Evolutionary conservation across 2,888 invertebrate species (phyloP), one percentile per base, ranked within the genome.

Genomic region (Apotomis betuletana): DNA sequence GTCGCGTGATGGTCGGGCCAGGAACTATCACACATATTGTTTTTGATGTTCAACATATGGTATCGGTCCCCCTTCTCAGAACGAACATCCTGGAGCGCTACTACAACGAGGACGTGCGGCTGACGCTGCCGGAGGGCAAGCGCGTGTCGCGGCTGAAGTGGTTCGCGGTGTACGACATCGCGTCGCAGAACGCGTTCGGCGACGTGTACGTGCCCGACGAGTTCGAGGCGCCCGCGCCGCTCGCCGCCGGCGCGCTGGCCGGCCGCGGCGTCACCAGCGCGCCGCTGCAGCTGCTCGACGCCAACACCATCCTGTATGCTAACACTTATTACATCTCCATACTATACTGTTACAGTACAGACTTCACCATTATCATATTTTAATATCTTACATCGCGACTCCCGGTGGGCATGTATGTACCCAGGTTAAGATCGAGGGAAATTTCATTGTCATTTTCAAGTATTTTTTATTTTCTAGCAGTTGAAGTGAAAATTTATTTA

Each of bases 171-270:
- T 98, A 97, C 89, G 98, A 98, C 92, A 94, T 98, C 59, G 95
- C 95, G 79, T 96, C 95, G 82, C 97, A 97, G 94, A 97, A 97
- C 86, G 95, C 97, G 54, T 98, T 97, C 85, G 98, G 97, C 0
- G 98, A 98, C 86, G 96, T 98, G 67, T 97, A 96, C 85, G 95
- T 98, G 78, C 98, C 98, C 0, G 98, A 98, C 82, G 97, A 97
- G 77, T 98, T 98, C 87, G 97, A 97, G 83, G 96, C 98, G 12
- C 98, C 98, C 0, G 94, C 95, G 6, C 94, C 96, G 0, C 96
- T 96, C 79, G 90, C 92, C 60, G 85, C 87, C 54, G 90, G 91
- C 10, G 83, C 88, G 13, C 81, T 92, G 10, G 83, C 87, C 5
- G 88, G 87, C 46, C 62, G 80, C 12, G 95, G 95, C 8, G 95